A percentile compares a stretch with the other conserved stretches of the same genome.
Evolutionary conservation across 1,140 invertebrate genomes (phyloP).

Genomic region (Colletes latitarsis): DNA sequence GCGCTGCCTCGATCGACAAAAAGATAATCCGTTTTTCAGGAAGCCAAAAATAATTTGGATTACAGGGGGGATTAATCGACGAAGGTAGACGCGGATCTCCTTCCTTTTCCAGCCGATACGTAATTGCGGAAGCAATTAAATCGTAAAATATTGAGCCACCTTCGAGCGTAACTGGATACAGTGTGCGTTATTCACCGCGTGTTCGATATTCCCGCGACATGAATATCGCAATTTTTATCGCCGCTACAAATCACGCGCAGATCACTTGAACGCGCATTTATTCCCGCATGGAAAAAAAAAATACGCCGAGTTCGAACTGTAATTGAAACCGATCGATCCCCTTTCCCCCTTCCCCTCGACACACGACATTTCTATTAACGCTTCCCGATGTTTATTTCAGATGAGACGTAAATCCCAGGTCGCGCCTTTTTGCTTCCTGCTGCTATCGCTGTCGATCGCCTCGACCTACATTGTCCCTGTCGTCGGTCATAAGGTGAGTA

Average conservation of each 20-base stretch:
- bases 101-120: not conserved
- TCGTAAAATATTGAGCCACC: conserved; percentile 3
- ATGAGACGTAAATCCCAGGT: conserved; percentile 50
- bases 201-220: not conserved
- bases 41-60: too few species aligned
- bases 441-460: conserved; percentile 47
- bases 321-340: conserved; percentile 14
- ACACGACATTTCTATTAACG: not conserved
- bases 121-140: conserved; percentile 2
- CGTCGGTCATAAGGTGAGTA: conserved; percentile 51
- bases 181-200: not conserved
- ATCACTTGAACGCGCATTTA: conserved; percentile 23
- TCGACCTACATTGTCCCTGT: conserved; percentile 42
- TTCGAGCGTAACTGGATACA: not conserved
- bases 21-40: too few species aligned
- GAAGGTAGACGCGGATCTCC: too few species aligned
- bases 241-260: conserved; percentile 3
- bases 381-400: conserved; percentile 41
- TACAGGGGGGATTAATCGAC: too few species aligned
- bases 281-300: not conserved
- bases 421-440: conserved; percentile 37
- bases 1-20: too few species aligned
- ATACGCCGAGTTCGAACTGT: not conserved
- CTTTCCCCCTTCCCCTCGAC: too few species aligned
- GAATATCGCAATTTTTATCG: conserved; percentile 6